These are phyloP conservation scores for Turritopsis dohrnii DNA, from an alignment of 30 jellyfish, hydroid and myxozoan genomes.

Conservation along the genomic window DNA sequence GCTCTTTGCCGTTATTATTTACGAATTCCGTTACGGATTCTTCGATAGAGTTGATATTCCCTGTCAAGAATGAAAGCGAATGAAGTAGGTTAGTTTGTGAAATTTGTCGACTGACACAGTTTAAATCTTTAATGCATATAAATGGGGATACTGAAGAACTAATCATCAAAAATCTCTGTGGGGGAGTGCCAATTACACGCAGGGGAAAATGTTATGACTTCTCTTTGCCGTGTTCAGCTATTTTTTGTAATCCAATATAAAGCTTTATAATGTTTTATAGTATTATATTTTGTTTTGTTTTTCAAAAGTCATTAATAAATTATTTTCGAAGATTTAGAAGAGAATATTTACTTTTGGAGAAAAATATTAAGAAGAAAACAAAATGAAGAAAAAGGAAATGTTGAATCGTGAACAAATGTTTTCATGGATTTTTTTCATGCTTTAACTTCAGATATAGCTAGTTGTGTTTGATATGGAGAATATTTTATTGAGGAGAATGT, in stretches of 20 bases:
- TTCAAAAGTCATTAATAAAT: background rate
- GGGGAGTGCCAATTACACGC: background rate
- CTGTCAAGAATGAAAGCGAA: background rate
- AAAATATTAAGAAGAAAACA: too few relatives aligned
- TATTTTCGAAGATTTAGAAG: background rate
- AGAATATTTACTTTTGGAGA: background rate
- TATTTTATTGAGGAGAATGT: too few relatives aligned
- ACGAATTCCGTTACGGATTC: too few relatives aligned
- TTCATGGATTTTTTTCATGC: background rate
- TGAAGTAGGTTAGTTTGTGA: background rate
- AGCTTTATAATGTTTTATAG: background rate
- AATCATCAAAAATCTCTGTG: background rate
- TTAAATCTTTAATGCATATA: too few relatives aligned
- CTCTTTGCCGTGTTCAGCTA: background rate
- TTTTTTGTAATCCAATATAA: background rate
- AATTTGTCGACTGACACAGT: background rate
- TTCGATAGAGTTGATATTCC: background rate
- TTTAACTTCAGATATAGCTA: too few relatives aligned
- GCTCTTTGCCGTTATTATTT: background rate
- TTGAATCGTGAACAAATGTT: background rate
- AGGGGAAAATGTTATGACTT: background rate
- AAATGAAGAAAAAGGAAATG: background rate
- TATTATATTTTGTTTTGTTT: background rate
- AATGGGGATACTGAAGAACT: background rate
- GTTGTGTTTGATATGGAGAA: too few relatives aligned